A percentile compares a stretch with the other conserved stretches of the same genome.
These are phyloP conservation scores for Panopea generosa DNA, from an alignment of 2,888 invertebrate species.

Conservation along the genomic window DNA sequence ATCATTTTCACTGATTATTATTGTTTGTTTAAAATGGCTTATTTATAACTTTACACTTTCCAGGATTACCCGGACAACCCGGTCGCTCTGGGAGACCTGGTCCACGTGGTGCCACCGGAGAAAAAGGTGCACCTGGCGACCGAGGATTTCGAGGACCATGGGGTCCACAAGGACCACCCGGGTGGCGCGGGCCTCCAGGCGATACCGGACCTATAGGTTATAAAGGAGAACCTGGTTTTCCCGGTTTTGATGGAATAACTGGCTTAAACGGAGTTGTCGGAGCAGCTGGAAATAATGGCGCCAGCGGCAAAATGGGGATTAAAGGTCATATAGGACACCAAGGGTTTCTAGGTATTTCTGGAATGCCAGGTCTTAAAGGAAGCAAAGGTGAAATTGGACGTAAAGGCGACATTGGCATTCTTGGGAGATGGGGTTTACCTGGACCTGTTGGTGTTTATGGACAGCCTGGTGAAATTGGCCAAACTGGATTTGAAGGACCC, in stretches of 20 bases:
- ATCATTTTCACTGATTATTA: too few species aligned
- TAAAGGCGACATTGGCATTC: slow-evolving; percentile 28
- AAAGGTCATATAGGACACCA: slow-evolving; percentile 39
- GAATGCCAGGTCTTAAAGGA: slow-evolving; percentile 45
- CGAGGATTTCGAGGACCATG: slow-evolving; percentile 46
- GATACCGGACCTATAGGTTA: slow-evolving; percentile 36
- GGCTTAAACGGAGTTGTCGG: slow-evolving; percentile 53
- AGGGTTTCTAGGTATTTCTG: slow-evolving; percentile 55
- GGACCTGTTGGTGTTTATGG: slow-evolving; percentile 55
- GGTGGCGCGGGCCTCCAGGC: slow-evolving; percentile 51
- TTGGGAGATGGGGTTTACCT: slow-evolving; percentile 43
- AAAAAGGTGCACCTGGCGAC: slow-evolving; percentile 29
- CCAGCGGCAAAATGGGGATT: slow-evolving; percentile 38
- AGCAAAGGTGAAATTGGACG: slow-evolving; percentile 33
- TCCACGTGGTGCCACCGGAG: slow-evolving; percentile 36
- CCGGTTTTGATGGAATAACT: slow-evolving; percentile 40
- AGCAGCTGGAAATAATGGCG: slow-evolving; percentile 34
- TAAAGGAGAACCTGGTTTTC: slow-evolving; percentile 46
- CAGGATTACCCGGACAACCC: slow-evolving; percentile 45
- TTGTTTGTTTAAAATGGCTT: too few species aligned
- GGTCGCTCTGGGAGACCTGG: slow-evolving; percentile 46
- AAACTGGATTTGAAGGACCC: slow-evolving; percentile 38
- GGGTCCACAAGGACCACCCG: slow-evolving; percentile 55
- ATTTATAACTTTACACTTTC: too few species aligned
- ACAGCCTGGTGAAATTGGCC: slow-evolving; percentile 38